Conservation (phyloP, 2,888 invertebrate genomes). For the Caenorhabditis drosophilae region DNA sequence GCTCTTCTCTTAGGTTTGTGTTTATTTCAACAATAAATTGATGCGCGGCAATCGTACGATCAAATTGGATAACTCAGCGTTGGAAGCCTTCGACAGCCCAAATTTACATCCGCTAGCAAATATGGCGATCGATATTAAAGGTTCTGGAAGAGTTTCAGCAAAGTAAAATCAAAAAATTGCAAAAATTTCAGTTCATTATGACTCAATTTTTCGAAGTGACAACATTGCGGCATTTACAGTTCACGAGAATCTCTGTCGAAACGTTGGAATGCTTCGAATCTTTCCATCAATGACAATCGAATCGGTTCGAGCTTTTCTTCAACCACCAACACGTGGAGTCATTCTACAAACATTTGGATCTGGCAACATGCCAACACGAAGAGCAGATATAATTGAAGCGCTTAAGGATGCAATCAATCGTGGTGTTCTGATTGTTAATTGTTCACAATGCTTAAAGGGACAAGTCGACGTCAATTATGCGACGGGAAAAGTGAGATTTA, state of each 20-base stretch:
- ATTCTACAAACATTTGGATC: constrained; percentile 90
- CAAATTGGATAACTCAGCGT: constrained; percentile 77
- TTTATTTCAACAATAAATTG: constrained; percentile 86
- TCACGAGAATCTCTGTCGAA: constrained; percentile 79
- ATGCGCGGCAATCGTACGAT: constrained; percentile 86
- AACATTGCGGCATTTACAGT: constrained; percentile 74
- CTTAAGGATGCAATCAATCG: constrained; percentile 71
- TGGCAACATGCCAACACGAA: constrained; percentile 87
- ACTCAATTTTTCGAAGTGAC: constrained; percentile 76
- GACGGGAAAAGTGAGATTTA: constrained; percentile 82
- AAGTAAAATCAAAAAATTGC: too few relatives aligned
- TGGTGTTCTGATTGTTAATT: constrained; percentile 87
- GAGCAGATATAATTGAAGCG: constrained; percentile 80
- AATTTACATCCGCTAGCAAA: constrained; percentile 84
- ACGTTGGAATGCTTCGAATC: constrained; percentile 84
- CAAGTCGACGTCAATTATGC: constrained; percentile 83
- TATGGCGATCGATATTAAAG: constrained; percentile 82
- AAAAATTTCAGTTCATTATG: constrained; percentile 78
- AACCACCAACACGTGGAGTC: constrained; percentile 82
- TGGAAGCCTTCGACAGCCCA: constrained; percentile 85
- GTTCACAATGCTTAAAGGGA: constrained; percentile 87
- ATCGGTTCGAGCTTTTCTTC: constrained; percentile 74
- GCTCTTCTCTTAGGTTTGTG: too few relatives aligned
- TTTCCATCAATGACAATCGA: constrained; percentile 88
- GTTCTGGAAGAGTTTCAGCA: too few relatives aligned